phyloP scores from a whole-genome alignment of 1,140 invertebrate genomes.

The Sinella curviseta region DNA sequence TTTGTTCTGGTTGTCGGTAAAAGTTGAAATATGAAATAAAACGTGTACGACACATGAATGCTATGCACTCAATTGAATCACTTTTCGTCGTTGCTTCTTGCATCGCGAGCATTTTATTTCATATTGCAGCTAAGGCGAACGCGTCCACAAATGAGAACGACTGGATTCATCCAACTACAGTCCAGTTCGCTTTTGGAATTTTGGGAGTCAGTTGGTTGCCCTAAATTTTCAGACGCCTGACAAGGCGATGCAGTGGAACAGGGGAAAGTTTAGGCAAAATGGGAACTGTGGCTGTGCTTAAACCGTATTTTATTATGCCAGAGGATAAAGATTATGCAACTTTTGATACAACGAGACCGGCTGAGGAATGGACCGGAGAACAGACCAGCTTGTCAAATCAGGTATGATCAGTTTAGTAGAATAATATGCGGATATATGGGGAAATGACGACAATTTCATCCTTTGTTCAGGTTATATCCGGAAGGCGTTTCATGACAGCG shows the following conservation, averaged over 20 bases:
- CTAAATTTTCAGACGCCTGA: constrained; percentile 97
- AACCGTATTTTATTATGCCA: constrained; percentile 75
- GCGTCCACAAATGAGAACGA: too few species aligned
- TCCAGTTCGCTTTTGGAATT: constrained; percentile 91
- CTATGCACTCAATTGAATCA: too few species aligned
- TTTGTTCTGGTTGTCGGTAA: too few species aligned
- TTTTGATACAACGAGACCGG: background rate
- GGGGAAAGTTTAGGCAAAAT: too few species aligned
- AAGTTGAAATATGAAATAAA: too few species aligned
- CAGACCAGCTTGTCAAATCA: background rate
- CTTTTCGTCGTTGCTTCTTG: too few species aligned
- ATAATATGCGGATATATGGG: background rate
- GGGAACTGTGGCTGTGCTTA: too few species aligned
- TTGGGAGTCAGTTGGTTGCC: constrained; percentile 92
- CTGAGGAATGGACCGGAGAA: background rate
- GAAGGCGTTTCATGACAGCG: constrained; percentile 81
- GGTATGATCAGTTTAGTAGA: too few species aligned
- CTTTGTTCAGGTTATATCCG: constrained; percentile 78
- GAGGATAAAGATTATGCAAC: background rate
- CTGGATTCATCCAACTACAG: constrained; percentile 97
- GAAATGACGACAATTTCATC: background rate
- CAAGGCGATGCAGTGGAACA: too few species aligned
- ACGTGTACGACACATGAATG: too few species aligned
- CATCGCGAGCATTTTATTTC: too few species aligned
- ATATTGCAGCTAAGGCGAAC: too few species aligned